Evolutionary conservation across 2,888 invertebrate species (phyloP).

Genomic region (Brachyptera risi): DNA sequence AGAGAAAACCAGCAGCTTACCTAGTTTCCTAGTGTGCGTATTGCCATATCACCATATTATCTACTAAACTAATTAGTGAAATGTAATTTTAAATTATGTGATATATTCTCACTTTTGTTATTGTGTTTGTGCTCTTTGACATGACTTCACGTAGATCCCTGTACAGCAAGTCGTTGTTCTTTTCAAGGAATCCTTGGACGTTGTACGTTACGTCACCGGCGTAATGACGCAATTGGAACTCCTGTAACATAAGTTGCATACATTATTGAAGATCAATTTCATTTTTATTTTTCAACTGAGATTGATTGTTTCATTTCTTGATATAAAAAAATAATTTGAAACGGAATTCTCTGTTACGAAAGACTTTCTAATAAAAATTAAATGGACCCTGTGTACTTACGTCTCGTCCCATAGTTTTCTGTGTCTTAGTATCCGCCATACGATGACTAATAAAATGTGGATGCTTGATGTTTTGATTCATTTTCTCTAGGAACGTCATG

Average conservation of each 20-base stretch:
- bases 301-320: too few relatives aligned
- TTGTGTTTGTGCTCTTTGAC: slow-evolving; percentile 63
- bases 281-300: neutral
- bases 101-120: slow-evolving; percentile 49
- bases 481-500: slow-evolving; percentile 73
- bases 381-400: slow-evolving; percentile 48
- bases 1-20: too few relatives aligned
- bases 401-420: slow-evolving; percentile 79
- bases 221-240: slow-evolving; percentile 86
- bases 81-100: too few relatives aligned
- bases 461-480: slow-evolving; percentile 70
- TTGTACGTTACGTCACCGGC: slow-evolving; percentile 92
- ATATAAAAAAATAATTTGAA: too few relatives aligned
- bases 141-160: slow-evolving; percentile 83
- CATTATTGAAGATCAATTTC: neutral
- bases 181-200: slow-evolving; percentile 82
- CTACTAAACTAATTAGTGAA: too few relatives aligned
- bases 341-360: too few relatives aligned
- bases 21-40: too few relatives aligned
- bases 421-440: slow-evolving; percentile 70
- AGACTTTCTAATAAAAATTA: slow-evolving; percentile 5
- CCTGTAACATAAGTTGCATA: slow-evolving; percentile 55
- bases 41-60: too few relatives aligned
- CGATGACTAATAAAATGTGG: slow-evolving; percentile 80
- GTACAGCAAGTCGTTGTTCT: slow-evolving; percentile 89